phyloP scores from a whole-genome alignment of 1,140 invertebrate genomes.

The Laupala kohalensis region DNA sequence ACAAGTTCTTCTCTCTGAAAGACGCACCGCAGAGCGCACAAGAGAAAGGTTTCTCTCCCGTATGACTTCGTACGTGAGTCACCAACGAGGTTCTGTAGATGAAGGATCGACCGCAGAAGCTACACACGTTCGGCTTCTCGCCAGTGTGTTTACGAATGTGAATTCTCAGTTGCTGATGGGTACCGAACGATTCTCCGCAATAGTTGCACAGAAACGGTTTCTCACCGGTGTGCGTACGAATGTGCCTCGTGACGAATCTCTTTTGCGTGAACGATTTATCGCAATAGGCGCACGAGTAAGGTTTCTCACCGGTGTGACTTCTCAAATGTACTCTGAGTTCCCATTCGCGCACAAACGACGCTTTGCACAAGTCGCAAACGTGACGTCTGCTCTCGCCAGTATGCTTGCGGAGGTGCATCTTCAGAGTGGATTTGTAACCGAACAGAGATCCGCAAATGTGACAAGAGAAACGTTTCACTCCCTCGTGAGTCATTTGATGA shows the following conservation, averaged over 20 bases:
- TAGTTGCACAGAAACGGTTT: background rate
- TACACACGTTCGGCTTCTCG: slow-evolving; percentile 23
- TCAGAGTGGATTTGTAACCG: background rate
- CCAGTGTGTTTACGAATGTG: slow-evolving; percentile 41
- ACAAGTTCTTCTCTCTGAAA: slow-evolving; percentile 13
- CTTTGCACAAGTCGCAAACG: background rate
- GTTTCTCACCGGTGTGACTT: slow-evolving; percentile 1
- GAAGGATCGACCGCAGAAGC: slow-evolving; percentile 25
- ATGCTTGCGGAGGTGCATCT: background rate
- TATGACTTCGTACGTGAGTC: slow-evolving; percentile 29
- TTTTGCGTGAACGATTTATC: background rate
- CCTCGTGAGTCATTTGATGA: background rate
- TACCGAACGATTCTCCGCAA: background rate
- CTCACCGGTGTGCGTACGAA: background rate
- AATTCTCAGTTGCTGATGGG: slow-evolving; percentile 17
- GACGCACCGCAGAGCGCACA: slow-evolving; percentile 31
- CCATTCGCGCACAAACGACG: background rate
- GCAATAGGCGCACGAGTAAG: background rate
- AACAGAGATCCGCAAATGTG: background rate
- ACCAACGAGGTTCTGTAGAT: slow-evolving; percentile 19
- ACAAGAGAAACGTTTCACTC: background rate
- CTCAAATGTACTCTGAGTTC: background rate
- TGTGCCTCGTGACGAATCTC: background rate
- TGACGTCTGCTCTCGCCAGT: background rate
- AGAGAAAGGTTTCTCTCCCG: slow-evolving; percentile 31